These are phyloP conservation scores for Acanthosepion esculentum DNA, from an alignment of 2,888 invertebrate species.

Conservation along the genomic window DNA sequence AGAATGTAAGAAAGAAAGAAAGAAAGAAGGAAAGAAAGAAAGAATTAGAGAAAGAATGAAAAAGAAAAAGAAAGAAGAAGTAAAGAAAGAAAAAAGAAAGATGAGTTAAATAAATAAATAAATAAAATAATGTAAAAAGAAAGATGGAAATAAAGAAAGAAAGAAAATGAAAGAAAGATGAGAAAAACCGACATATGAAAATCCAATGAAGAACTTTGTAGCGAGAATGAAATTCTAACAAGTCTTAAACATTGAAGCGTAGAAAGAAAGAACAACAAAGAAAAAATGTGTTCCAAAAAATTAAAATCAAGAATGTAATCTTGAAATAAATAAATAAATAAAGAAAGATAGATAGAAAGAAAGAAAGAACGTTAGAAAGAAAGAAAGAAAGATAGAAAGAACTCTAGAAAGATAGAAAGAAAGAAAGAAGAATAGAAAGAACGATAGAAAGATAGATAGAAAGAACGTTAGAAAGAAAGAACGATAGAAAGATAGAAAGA, in stretches of 20 bases:
- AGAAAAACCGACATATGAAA: too few species aligned
- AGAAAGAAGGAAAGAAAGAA: too few species aligned
- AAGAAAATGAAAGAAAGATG: too few species aligned
- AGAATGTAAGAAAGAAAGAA: not conserved
- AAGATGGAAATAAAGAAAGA: too few species aligned
- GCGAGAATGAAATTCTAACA: too few species aligned
- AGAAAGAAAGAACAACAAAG: not conserved
- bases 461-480: too few species aligned
- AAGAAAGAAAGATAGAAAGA: not conserved
- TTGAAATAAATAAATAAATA: not conserved
- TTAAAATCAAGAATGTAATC: not conserved
- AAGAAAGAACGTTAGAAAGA: not conserved
- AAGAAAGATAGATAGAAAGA: too few species aligned
- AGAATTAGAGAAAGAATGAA: not conserved
- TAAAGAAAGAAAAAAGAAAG: not conserved
- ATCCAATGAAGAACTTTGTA: too few species aligned
- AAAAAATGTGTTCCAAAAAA: not conserved
- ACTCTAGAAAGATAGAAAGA: not conserved
- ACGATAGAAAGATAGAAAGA: too few species aligned
- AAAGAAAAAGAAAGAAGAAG: not conserved
- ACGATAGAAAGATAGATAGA: not conserved
- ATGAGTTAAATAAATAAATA: not conserved
- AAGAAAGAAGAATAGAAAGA: not conserved
- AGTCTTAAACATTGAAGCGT: too few species aligned
- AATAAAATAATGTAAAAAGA: not conserved